Conservation (phyloP, 2,888 invertebrate species). For the Trimorus sp. region DNA sequence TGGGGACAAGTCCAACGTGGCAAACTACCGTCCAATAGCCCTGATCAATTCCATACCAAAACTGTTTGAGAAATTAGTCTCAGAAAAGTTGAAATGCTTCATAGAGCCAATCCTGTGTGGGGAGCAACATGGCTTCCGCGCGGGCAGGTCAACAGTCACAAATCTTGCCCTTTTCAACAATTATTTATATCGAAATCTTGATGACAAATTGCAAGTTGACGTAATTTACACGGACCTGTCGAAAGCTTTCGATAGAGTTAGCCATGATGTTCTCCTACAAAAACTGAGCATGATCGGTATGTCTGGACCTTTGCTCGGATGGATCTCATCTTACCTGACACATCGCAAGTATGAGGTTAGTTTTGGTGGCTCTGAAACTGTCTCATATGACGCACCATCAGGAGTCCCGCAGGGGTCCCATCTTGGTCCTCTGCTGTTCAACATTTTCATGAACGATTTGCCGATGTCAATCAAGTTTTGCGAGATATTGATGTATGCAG, state of each 20-base stretch:
- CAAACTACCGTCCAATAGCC: too few species aligned
- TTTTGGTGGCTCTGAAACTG: neutral
- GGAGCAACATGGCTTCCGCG: neutral
- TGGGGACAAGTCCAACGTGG: neutral
- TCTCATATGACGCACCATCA: neutral
- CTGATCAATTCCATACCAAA: neutral
- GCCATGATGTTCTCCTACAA: neutral
- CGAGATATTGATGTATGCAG: neutral
- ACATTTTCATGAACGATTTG: slow-evolving; percentile 1
- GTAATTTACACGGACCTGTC: too few species aligned
- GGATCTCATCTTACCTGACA: slow-evolving; percentile 16
- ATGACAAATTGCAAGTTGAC: neutral
- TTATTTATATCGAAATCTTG: neutral
- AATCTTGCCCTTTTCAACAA: neutral
- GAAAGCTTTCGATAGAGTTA: neutral
- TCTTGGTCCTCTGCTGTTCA: neutral
- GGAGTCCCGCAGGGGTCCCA: slow-evolving; percentile 24
- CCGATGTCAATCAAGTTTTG: neutral
- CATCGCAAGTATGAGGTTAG: neutral
- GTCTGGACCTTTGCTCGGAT: neutral
- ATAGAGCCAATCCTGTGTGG: neutral
- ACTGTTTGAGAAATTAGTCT: too few species aligned
- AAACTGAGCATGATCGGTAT: neutral
- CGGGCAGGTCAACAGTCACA: neutral
- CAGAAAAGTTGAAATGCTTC: too few species aligned